Conservation (phyloP, 2,888 invertebrate genomes). For the Cabera pusaria region DNA sequence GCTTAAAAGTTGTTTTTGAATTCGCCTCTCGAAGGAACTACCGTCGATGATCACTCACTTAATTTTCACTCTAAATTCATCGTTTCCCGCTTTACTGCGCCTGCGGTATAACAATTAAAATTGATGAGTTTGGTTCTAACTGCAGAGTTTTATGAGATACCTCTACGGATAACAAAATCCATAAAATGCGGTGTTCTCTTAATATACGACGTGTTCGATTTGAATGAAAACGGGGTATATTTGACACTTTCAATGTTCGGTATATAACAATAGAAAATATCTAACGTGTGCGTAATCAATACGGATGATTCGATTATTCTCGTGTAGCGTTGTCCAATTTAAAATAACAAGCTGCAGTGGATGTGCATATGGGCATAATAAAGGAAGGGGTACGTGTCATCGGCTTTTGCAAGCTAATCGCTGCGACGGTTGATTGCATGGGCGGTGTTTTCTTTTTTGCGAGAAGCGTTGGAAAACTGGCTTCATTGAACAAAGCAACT, state of each 20-base stretch:
- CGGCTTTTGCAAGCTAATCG: constrained; percentile 69
- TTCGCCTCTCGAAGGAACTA: constrained; percentile 36
- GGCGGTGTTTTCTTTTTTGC: constrained; percentile 53
- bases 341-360: constrained; percentile 65
- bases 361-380: constrained; percentile 59
- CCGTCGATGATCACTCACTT: constrained; percentile 36
- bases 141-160: constrained; percentile 24
- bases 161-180: constrained; percentile 29
- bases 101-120: constrained; percentile 32
- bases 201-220: constrained; percentile 26
- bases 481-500: constrained; percentile 70
- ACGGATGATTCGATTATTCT: constrained; percentile 45
- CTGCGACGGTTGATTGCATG: constrained; percentile 68
- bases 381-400: constrained; percentile 63
- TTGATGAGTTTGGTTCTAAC: constrained; percentile 31
- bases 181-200: constrained; percentile 28
- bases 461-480: constrained; percentile 54
- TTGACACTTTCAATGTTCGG: too few relatives aligned
- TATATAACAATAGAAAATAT: constrained; percentile 33
- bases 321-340: constrained; percentile 57
- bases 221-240: too few relatives aligned
- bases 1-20: constrained; percentile 54
- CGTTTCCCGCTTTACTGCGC: constrained; percentile 29
- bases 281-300: constrained; percentile 36
- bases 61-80: constrained; percentile 36